Conservation (phyloP, 2,888 invertebrate species). For the Eupithecia tripunctaria region DNA sequence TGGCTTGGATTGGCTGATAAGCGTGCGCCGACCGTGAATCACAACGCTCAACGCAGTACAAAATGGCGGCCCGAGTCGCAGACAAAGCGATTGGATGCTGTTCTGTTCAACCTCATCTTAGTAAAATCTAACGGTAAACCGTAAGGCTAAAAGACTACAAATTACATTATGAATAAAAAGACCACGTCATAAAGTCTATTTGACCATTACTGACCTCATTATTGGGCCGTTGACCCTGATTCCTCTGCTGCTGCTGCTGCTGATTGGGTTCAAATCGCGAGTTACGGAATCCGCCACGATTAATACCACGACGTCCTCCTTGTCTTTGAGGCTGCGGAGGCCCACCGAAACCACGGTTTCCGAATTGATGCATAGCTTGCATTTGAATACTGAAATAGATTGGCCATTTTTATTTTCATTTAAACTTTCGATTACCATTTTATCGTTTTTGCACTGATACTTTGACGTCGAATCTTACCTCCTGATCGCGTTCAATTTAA, state of each 20-base stretch:
- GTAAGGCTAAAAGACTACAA: neutral
- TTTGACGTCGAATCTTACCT: neutral
- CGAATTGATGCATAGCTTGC: constrained; percentile 78
- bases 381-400: constrained; percentile 66
- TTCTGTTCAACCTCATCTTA: neutral
- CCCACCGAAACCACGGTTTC: constrained; percentile 79
- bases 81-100: constrained; percentile 3
- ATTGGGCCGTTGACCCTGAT: constrained; percentile 72
- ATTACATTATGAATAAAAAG: neutral
- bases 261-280: constrained; percentile 73
- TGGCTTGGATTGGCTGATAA: neutral
- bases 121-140: neutral
- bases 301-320: constrained; percentile 70
- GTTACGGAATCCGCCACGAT: constrained; percentile 75
- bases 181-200: constrained; percentile 6
- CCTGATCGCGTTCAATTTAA: neutral
- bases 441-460: neutral
- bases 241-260: constrained; percentile 50
- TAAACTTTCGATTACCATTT: neutral
- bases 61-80: constrained; percentile 12
- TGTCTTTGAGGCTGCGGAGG: constrained; percentile 79
- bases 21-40: neutral
- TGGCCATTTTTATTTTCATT: constrained; percentile 14
- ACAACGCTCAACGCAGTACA: constrained; percentile 4
- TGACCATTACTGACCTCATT: constrained; percentile 51